phyloP scores from a whole-genome alignment of 2,113 vertebrate genomes.

The Calonectris borealis region DNA sequence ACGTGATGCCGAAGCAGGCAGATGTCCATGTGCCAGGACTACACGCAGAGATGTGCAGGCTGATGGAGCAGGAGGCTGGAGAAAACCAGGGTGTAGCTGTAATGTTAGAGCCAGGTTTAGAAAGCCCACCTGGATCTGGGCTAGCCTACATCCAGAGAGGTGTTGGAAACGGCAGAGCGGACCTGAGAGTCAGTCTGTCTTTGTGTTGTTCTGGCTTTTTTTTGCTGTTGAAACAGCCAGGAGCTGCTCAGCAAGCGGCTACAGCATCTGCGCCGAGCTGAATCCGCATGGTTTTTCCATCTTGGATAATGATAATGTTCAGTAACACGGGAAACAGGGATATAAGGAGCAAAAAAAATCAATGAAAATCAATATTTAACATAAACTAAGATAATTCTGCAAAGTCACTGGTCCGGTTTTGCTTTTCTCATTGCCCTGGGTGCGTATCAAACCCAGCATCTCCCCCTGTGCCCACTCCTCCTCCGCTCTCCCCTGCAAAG shows the following conservation, averaged over 20 bases:
- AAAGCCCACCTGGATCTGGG: neutral
- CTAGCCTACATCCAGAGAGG: neutral
- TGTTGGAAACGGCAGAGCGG: neutral
- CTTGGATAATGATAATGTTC: neutral
- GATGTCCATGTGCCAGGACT: neutral
- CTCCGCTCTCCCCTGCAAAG: neutral
- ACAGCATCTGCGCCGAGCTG: no score
- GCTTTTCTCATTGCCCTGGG: neutral
- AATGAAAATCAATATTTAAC: neutral
- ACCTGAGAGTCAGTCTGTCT: neutral
- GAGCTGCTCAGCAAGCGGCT: no score
- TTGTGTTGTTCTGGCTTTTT: neutral
- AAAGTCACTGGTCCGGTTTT: neutral
- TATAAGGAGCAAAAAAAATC: neutral
- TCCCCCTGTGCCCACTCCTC: neutral
- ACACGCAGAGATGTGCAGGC: neutral
- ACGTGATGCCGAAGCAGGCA: neutral
- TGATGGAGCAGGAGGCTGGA: neutral
- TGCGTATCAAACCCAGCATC: rapidly evolving
- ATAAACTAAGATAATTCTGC: neutral
- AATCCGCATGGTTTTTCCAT: neutral
- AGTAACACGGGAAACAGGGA: neutral
- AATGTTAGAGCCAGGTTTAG: neutral
- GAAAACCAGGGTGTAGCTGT: neutral
- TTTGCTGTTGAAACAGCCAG: neutral